Percentiles rank a stretch among this genome's conserved stretches.
Conservation (phyloP, 30 jellyfish, hydroid and myxozoan species). For the Catostylus mosaicus region DNA sequence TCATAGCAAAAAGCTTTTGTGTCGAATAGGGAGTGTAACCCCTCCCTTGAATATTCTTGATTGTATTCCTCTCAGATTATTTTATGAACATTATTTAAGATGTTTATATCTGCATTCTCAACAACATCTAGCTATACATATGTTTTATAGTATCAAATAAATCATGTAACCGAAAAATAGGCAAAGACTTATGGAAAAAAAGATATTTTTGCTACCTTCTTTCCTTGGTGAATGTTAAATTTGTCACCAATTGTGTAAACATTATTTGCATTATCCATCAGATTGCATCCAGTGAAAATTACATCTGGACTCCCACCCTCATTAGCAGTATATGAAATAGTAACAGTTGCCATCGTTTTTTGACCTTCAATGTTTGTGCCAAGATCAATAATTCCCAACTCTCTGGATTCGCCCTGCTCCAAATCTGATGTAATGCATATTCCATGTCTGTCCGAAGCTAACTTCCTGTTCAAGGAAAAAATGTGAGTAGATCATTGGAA, state of each 20-base stretch:
- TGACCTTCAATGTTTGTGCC: not conserved
- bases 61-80: no score
- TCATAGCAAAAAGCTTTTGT: no score
- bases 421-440: not conserved
- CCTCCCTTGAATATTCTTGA: no score
- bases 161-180: no score
- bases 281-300: not conserved
- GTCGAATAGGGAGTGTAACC: no score
- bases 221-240: not conserved
- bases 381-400: not conserved
- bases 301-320: not conserved
- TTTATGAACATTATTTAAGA: no score
- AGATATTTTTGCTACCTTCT: not conserved
- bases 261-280: slow-evolving; percentile 11
- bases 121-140: no score
- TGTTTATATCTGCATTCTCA: no score
- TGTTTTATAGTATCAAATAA: no score
- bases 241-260: slow-evolving; percentile 13
- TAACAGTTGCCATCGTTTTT: not conserved
- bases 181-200: no score
- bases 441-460: not conserved
- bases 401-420: not conserved
- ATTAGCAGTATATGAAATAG: not conserved
- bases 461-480: not conserved
- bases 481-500: not conserved